Base-by-base conservation (phyloP, 2,113 vertebrate genomes). In the Channa maculata region DNA sequence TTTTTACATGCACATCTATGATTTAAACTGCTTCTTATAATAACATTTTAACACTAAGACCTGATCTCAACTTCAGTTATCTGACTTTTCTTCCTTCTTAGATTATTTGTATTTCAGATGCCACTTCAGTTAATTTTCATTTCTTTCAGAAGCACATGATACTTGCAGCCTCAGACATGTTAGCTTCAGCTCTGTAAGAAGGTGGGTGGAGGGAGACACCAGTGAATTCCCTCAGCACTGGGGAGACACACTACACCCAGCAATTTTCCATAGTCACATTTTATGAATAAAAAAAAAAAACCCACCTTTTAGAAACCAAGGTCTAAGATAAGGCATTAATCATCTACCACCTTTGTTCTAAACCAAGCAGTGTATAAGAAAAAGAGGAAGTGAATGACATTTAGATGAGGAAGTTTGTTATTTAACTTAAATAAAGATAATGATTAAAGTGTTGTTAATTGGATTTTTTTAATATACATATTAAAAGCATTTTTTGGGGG, bases 161-260 rank as follows among this genome's bases (percentile, higher is more conserved):
- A 37, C 13, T 14, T 2, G n/a, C 15, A 52, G 49, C n/a, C 34
- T 9, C 5, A 38, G 2, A 15, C 0, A 6, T 1, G 0, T 8
- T 12, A 4, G 24, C 24, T 65, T 38, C 50, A 2, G 13, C 8
- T 49, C 43, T n/a, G 43, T 46, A 9, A 79, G 6, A 9, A 79
- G 33, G 77, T 68, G 68, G 83, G 80, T 38, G 80, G 74, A 75
- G 59, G 80, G 77, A 79, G 71, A 86, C 76, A 65, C 80, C 77
- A 60, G 80, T 71, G 71, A 75, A 58, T 69, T 62, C 24, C 86
- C 79, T 75, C 55, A 38, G 61, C 52, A 50, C 5, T 2, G 13
- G 46, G 48, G 46, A 43, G 36, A 59, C 7, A 9, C 14, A 34
- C 33, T 41, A 49, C 71, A 64, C 37, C 58, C 52, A 24, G 5